Evolutionary conservation across 2,113 vertebrate species (phyloP).

Genomic region (Antechinus stuartii): DNA sequence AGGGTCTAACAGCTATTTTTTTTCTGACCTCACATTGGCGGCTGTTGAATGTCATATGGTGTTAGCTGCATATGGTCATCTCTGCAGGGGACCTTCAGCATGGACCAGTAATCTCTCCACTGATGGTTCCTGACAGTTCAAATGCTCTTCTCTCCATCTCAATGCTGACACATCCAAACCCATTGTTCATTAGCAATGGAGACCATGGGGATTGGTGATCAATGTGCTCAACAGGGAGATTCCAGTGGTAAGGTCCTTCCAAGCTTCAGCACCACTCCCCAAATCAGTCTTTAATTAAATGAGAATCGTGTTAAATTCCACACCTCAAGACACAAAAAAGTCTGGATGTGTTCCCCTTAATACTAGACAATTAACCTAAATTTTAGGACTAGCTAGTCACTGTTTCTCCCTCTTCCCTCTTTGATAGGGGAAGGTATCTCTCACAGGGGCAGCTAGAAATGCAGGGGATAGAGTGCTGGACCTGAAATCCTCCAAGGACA

Average conservation of each 20-base stretch:
- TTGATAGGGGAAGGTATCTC: not conserved
- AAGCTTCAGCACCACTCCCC: accelerated
- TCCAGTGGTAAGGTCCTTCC: too few relatives aligned
- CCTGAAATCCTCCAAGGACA: not conserved
- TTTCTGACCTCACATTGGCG: not conserved
- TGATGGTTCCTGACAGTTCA: not conserved
- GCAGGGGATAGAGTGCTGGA: not conserved
- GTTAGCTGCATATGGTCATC: not conserved
- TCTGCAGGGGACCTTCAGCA: not conserved
- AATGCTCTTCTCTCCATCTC: not conserved
- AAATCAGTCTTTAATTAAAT: not conserved
- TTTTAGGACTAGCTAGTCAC: too few relatives aligned
- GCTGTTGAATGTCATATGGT: not conserved
- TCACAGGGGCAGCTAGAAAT: not conserved
- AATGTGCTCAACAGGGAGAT: not conserved
- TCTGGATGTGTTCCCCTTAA: not conserved
- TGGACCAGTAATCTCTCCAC: not conserved
- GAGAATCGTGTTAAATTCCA: not conserved
- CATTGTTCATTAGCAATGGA: not conserved
- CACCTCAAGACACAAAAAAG: accelerated
- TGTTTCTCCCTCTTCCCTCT: not conserved
- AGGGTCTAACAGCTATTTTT: not conserved
- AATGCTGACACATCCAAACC: not conserved
- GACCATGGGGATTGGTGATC: not conserved
- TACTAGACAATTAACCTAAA: not conserved